Evolutionary conservation across 2,797 vertebrate species (phyloP).

Genomic region (Phrynocephalus forsythii): DNA sequence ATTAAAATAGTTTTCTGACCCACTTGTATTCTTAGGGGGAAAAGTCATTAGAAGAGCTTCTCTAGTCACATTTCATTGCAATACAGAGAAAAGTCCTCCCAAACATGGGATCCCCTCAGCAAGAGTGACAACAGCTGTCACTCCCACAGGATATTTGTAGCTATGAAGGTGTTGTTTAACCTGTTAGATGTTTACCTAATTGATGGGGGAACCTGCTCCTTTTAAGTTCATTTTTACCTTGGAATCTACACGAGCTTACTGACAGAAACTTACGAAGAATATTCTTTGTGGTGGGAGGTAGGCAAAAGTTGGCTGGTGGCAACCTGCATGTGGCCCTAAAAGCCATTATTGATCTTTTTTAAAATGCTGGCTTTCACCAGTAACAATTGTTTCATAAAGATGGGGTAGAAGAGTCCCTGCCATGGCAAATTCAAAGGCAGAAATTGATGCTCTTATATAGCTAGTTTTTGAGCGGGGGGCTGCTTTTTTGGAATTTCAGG

Average conservation of each 20-base stretch:
- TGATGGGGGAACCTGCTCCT: neutral
- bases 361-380: no score
- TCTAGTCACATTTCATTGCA: neutral
- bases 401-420: no score
- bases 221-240: neutral
- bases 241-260: neutral
- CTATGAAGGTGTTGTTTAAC: neutral
- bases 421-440: no score
- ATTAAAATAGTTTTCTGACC: conserved; percentile 4
- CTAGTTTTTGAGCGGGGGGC: no score
- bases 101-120: neutral
- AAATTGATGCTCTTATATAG: no score
- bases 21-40: neutral
- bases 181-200: neutral
- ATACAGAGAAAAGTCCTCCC: neutral
- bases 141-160: neutral
- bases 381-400: no score
- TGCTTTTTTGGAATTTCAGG: no score
- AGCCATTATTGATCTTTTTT: no score
- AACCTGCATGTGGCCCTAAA: no score
- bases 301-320: no score
- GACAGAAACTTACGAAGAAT: no score
- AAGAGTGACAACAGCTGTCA: conserved; percentile 5
- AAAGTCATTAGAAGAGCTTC: neutral
- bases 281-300: neutral